phyloP scores from a whole-genome alignment of 2,888 invertebrate species.

The Ceriagrion tenellum region DNA sequence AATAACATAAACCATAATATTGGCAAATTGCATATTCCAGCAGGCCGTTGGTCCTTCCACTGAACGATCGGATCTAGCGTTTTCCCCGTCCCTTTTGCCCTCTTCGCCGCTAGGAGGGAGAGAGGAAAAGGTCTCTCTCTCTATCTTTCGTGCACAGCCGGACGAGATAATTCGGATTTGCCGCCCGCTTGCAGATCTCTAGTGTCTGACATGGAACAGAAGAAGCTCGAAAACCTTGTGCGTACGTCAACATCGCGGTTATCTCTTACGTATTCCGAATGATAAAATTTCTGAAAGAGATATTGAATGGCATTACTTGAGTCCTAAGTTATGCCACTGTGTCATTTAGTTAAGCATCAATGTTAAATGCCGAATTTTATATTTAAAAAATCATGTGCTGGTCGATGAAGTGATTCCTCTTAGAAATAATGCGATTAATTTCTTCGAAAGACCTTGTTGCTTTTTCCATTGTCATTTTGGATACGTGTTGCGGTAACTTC shows the following conservation, averaged over 20 bases:
- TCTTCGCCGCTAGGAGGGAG: too few species aligned
- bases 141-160: too few species aligned
- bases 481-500: not conserved
- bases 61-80: too few species aligned
- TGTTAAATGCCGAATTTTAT: not conserved
- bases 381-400: not conserved
- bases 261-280: conserved; percentile 52
- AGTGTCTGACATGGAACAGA: not conserved
- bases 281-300: conserved; percentile 43
- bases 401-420: not conserved
- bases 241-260: conserved; percentile 65
- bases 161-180: too few species aligned
- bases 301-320: conserved; percentile 63
- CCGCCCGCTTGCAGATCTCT: too few species aligned
- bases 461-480: conserved; percentile 23
- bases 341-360: not conserved
- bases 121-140: too few species aligned
- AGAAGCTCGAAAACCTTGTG: not conserved
- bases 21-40: too few species aligned
- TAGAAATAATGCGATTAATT: not conserved
- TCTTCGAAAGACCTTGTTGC: not conserved
- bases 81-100: too few species aligned
- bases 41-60: too few species aligned
- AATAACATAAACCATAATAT: too few species aligned
- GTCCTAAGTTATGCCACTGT: not conserved